Base-by-base conservation (phyloP, 2,888 invertebrate genomes). In the Chrysolina americana region DNA sequence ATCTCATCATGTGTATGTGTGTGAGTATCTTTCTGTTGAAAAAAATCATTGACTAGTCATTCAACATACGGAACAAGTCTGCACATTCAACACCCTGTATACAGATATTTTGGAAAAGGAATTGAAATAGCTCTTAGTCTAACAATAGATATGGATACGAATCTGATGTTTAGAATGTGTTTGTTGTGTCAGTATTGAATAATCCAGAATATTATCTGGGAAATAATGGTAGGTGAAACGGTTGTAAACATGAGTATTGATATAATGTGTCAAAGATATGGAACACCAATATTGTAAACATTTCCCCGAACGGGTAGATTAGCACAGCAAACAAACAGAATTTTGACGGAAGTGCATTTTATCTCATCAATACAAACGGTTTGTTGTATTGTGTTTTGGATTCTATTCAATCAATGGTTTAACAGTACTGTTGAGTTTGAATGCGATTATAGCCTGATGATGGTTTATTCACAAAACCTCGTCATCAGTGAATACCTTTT, bases 71-170 rank as follows among this genome's bases (percentile, higher is more conserved):
- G 15, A n/a, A 15, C 1, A 28, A 59, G 8, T n/a, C 28, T n/a
- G 8, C 59, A 15, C 36, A 36, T n/a, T 59, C 9, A 28, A 17
- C 59, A n/a, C 59, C 36, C 28, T 59, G 17, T 36, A 59, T 8
- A 59, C 9, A n/a, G 59, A 36, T 28, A 36, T 36, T 59, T 59
- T 59, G 17, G 23, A 36, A 36, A 59, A 36, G 36, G 15, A 59
- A n/a, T 59, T 15, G 23, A 53, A 53, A 59, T 59, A 59, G 36
- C 28, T 59, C 59, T 59, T 36, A 59, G 59, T 59, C 59, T 59
- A 59, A 28, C 28, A 59, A 59, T 59, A 59, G 59, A 59, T 59
- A 59, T 59, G 17, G 36, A 59, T 59, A 59, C 36, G 23, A 53
- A n/a, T n/a, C 23, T 59, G n/a, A n/a, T n/a, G 59, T 59, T 28